Evolutionary conservation across 2,888 invertebrate genomes (phyloP).

Genomic region (Dolichomitus sp.): DNA sequence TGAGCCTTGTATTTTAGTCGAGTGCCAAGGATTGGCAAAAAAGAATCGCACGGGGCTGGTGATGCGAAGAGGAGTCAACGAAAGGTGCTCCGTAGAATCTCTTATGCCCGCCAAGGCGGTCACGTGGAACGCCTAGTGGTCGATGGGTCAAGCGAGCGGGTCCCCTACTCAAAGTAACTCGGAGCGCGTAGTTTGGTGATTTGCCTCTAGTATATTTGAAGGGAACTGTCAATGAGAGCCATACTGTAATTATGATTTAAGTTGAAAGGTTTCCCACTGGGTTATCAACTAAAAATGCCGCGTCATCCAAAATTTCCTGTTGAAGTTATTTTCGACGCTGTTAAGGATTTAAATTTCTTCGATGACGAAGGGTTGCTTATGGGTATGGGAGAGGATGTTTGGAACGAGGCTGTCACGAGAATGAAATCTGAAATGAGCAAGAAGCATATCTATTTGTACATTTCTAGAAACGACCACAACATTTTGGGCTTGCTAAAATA

Average conservation of each 20-base stretch:
- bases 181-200: neutral
- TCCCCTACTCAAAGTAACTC: neutral
- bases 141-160: neutral
- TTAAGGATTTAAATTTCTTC: slow-evolving; percentile 5
- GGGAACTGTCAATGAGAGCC: neutral
- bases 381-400: slow-evolving; percentile 6
- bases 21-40: no score
- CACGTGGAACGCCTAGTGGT: no score
- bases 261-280: neutral
- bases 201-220: neutral
- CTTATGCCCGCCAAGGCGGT: no score
- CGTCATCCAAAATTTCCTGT: neutral
- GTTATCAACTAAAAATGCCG: neutral
- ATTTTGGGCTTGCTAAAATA: slow-evolving; percentile 4
- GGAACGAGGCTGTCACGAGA: neutral
- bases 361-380: neutral
- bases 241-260: neutral
- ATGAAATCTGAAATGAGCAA: slow-evolving; percentile 6
- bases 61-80: no score
- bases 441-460: slow-evolving; percentile 19
- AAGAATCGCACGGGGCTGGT: no score
- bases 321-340: slow-evolving; percentile 19
- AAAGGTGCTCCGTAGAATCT: no score
- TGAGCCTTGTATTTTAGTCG: neutral
- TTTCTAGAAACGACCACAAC: slow-evolving; percentile 16